phyloP scores from a whole-genome alignment of 2,113 vertebrate genomes.

The Trogon melanurus region DNA sequence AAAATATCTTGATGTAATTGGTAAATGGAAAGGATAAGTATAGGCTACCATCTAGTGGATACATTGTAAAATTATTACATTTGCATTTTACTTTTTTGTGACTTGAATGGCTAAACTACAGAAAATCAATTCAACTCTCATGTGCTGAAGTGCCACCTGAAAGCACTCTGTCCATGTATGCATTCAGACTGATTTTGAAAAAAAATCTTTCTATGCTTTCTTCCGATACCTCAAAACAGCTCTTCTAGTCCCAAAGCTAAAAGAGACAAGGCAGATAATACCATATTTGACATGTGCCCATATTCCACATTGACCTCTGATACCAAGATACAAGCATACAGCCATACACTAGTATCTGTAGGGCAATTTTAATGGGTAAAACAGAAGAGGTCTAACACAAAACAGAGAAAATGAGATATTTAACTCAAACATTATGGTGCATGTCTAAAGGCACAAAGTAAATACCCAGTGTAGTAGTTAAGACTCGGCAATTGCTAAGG shows the following conservation, averaged over 20 bases:
- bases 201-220: slow-evolving; percentile 49
- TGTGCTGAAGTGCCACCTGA: slow-evolving; percentile 26
- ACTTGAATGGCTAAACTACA: slow-evolving; percentile 54
- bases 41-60: slow-evolving; percentile 78
- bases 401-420: not conserved
- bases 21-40: slow-evolving; percentile 44
- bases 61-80: slow-evolving; percentile 12
- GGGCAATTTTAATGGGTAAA: not conserved
- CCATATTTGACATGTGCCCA: slow-evolving; percentile 29
- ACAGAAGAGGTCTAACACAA: not conserved
- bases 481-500: not conserved
- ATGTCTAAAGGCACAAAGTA: not conserved
- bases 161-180: slow-evolving; percentile 30
- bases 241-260: slow-evolving; percentile 31
- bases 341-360: not conserved
- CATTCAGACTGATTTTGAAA: slow-evolving; percentile 24
- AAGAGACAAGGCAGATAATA: slow-evolving; percentile 21
- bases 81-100: slow-evolving; percentile 41
- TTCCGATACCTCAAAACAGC: slow-evolving; percentile 55
- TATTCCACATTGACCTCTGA: slow-evolving; percentile 46
- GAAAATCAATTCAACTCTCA: not conserved
- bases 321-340: slow-evolving; percentile 36
- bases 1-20: not conserved
- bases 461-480: not conserved
- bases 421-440: not conserved